Percentiles rank a stretch among this genome's conserved stretches.
Conservation (phyloP, 2,113 vertebrate genomes). For the Pteropus alecto region DNA sequence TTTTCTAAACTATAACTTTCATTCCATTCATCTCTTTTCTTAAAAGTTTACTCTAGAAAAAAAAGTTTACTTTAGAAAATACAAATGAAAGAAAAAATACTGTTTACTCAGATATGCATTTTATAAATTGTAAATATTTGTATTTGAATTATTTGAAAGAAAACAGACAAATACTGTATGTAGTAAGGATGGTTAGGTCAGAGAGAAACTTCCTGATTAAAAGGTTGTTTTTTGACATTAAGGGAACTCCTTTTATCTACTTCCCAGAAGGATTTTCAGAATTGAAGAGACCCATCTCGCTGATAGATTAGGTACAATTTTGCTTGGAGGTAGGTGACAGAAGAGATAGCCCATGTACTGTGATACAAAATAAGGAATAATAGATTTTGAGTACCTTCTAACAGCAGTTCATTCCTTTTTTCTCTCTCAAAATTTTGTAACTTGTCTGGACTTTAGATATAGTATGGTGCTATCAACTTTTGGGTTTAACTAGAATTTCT, state of each 20-base stretch:
- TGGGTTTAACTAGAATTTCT: conserved; percentile 31
- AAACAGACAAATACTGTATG: not conserved
- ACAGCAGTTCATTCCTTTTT: conserved; percentile 1
- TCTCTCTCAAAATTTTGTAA: conserved; percentile 42
- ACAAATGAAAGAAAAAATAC: not conserved
- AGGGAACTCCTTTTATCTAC: not conserved
- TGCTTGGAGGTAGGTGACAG: conserved; percentile 50
- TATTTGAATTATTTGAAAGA: not conserved
- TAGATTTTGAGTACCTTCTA: conserved; percentile 60
- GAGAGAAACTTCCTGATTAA: not conserved
- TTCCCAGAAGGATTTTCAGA: conserved; percentile 52
- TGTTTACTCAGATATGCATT: not conserved
- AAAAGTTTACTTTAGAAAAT: not conserved
- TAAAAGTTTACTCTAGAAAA: not conserved
- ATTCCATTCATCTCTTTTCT: not conserved
- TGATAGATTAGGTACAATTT: conserved; percentile 62
- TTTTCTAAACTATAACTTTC: not conserved
- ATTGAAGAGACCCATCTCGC: conserved; percentile 39
- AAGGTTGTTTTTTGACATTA: not conserved
- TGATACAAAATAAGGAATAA: conserved; percentile 50
- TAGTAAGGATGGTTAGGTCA: not conserved
- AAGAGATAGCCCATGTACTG: not conserved
- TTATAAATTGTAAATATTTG: not conserved
- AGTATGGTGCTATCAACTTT: conserved; percentile 27
- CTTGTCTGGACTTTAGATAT: not conserved